Evolutionary conservation across 2,113 vertebrate genomes (phyloP).

Genomic region (Corythoichthys intestinalis): DNA sequence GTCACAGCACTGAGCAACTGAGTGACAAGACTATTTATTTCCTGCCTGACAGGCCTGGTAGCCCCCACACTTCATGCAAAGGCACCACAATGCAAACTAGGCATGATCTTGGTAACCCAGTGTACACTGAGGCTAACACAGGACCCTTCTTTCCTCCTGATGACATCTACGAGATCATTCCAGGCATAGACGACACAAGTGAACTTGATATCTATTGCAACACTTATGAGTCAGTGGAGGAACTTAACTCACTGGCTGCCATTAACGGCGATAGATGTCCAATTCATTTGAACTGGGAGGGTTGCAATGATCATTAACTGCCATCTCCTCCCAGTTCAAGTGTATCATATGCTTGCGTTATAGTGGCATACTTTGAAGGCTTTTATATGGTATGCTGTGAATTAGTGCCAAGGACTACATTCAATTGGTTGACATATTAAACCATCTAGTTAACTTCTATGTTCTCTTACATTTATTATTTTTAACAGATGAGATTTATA

Average conservation of each 20-base stretch:
- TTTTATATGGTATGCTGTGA: no score
- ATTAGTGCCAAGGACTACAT: no score
- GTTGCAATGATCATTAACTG: no score
- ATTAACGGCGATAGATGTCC: no score
- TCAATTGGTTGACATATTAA: no score
- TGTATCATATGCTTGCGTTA: no score
- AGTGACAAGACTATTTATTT: slow-evolving; percentile 47
- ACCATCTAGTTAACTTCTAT: no score
- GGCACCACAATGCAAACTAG: not conserved
- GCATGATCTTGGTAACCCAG: slow-evolving; percentile 12
- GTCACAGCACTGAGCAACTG: slow-evolving; percentile 46
- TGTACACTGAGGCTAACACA: slow-evolving; percentile 60
- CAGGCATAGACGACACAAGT: slow-evolving; percentile 22
- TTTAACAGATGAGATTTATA: not conserved
- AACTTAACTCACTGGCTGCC: slow-evolving; percentile 33
- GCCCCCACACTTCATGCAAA: slow-evolving; percentile 3
- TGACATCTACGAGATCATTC: slow-evolving; percentile 61
- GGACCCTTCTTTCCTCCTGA: slow-evolving; percentile 21
- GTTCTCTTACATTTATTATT: not conserved
- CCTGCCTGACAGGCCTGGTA: slow-evolving; percentile 44
- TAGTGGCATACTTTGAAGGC: no score
- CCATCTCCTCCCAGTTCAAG: no score
- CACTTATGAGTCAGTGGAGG: slow-evolving; percentile 58
- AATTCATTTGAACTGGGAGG: no score
- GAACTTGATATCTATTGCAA: slow-evolving; percentile 20